Evolutionary conservation across 2,113 vertebrate species (phyloP), one percentile per base, ranked within the genome.

Genomic region (Neolamprologus kungweensis): DNA sequence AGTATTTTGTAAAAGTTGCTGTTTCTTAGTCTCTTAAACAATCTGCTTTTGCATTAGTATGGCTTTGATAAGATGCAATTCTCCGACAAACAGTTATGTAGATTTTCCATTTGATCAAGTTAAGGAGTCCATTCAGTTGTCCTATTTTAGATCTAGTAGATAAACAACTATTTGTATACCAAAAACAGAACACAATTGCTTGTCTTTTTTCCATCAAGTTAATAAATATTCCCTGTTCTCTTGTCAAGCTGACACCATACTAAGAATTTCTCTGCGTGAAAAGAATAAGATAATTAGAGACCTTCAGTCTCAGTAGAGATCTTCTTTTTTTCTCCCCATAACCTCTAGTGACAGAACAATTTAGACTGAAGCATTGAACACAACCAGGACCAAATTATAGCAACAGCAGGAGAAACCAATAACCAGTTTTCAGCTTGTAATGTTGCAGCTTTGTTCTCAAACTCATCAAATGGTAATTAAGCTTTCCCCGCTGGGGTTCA

Each of bases 381-480:
- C 88, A 85, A 88, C 86, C 86, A 84, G 82, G 80, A 90, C 88
- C 84, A 89, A 94, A 94, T 95, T 94, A 95, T 68, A 91, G 87
- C 89, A 85, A 82, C 85, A 83, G 88, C 88, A 58, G 63, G 3
- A 79, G 87, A 86, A 94, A 92, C 93, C 92, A 85, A 94, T 94
- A 94, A 92, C 90, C 93, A 93, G 93, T 93, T 91, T 92, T 91
- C 88, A 91, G 91, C 93, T 91, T 90, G 92, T 93, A 92, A 89
- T 65, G 31, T 60, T 7, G 85, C 31, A 28, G 87, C 87, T 92
- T 93, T 93, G 85, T 93, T 92, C 89, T 92, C 87, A 93, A 88
- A 92, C 91, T 94, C 93, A 94, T 94, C 89, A 91, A 89, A 90
- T 87, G 81, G 84, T 94, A 94, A 95, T 95, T 93, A 93, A 91